A percentile compares a stretch with the other conserved stretches of the same genome.
Evolutionary conservation across 2,113 vertebrate genomes (phyloP).

Genomic region (Austrofundulus limnaeus): DNA sequence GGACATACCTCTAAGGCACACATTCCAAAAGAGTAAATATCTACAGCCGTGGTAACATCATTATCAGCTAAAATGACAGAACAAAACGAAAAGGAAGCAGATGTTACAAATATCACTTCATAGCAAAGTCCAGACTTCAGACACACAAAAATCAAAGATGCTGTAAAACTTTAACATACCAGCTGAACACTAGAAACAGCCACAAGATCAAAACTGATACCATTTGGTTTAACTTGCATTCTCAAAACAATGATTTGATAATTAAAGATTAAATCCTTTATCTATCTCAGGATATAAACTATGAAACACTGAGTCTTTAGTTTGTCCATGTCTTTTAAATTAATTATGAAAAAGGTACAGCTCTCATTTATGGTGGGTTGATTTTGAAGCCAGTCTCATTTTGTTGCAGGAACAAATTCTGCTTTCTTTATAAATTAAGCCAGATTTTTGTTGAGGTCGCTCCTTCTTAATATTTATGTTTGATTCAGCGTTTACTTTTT

Average conservation of each 20-base stretch:
- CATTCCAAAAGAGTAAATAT: slow-evolving; percentile 99
- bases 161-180: no score
- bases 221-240: background rate
- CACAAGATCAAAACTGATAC: no score
- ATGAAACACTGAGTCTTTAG: no score
- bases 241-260: background rate
- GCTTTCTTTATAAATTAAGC: no score
- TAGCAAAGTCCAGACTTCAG: background rate
- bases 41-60: slow-evolving; percentile 94
- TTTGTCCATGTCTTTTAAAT: no score
- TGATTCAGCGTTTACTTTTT: background rate
- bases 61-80: slow-evolving; percentile 77
- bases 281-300: no score
- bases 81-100: background rate
- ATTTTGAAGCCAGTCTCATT: no score
- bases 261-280: background rate
- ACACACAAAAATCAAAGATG: background rate
- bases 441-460: no score
- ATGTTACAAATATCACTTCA: background rate
- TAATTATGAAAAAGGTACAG: no score
- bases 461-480: background rate
- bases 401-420: no score
- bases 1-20: slow-evolving; percentile 91
- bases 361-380: no score
- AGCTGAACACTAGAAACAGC: no score